Evolutionary conservation across 2,888 invertebrate species (phyloP).

Genomic region (Aphodius sticticus): DNA sequence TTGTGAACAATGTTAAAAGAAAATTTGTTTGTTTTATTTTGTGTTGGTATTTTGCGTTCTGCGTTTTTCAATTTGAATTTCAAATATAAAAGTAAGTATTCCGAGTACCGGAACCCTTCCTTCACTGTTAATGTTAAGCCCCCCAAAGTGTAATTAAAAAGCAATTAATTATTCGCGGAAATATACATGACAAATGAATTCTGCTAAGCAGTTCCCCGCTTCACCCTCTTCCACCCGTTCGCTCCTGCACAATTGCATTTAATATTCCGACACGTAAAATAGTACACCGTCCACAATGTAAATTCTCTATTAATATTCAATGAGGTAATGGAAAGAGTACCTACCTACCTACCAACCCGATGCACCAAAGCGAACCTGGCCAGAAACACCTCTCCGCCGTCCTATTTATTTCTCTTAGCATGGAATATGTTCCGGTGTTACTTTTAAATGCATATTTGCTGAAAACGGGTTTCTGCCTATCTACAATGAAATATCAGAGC

Average conservation of each 20-base stretch:
- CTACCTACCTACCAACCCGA: background rate
- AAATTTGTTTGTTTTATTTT: too few relatives aligned
- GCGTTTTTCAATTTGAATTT: too few relatives aligned
- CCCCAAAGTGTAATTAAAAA: background rate
- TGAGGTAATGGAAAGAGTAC: background rate
- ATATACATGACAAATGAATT: constrained; percentile 4
- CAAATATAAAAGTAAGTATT: too few relatives aligned
- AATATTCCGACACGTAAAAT: background rate
- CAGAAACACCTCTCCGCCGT: background rate
- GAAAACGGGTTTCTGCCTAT: background rate
- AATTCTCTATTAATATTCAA: background rate
- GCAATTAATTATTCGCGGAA: background rate
- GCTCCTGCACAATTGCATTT: background rate
- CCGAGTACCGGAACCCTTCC: background rate
- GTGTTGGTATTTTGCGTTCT: too few relatives aligned
- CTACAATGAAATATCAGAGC: background rate
- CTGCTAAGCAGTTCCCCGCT: background rate
- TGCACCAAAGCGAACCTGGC: background rate
- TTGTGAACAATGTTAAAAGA: too few relatives aligned
- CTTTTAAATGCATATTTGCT: background rate
- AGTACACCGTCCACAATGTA: constrained; percentile 4
- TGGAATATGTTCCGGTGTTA: background rate
- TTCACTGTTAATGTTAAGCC: background rate
- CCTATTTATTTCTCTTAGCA: background rate
- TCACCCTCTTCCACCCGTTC: background rate